A percentile compares a stretch with the other conserved stretches of the same genome.
Conservation (phyloP, 2,888 invertebrate species). For the Brenthis ino region DNA sequence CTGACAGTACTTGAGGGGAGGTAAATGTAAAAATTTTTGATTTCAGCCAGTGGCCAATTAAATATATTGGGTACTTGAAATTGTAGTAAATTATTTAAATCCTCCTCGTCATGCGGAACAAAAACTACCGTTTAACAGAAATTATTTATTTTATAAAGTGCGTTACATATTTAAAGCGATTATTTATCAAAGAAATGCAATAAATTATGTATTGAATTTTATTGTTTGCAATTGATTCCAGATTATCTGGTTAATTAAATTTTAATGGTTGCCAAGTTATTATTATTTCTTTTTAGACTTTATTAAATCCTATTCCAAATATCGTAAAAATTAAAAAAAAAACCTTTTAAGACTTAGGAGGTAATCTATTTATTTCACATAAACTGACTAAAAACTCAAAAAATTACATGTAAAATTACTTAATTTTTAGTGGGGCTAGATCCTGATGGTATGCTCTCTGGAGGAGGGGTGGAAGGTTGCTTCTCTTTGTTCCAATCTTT, state of each 20-base stretch:
- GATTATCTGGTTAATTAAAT: conserved; percentile 18
- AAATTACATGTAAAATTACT: conserved; percentile 54
- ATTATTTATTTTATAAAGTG: conserved; percentile 70
- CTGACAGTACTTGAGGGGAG: conserved; percentile 60
- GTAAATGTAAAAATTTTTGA: conserved; percentile 74
- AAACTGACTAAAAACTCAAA: conserved; percentile 61
- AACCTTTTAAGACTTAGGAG: conserved; percentile 67
- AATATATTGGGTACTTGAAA: conserved; percentile 78
- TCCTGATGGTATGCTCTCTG: conserved; percentile 57
- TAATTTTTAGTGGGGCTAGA: conserved; percentile 61
- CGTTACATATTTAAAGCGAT: conserved; percentile 25
- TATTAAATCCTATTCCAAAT: conserved; percentile 16
- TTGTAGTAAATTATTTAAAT: conserved; percentile 68
- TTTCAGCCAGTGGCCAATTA: conserved; percentile 82
- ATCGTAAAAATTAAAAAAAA: conserved; percentile 51
- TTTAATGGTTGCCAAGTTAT: conserved; percentile 9
- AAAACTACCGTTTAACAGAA: conserved; percentile 50
- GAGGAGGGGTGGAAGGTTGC: conserved; percentile 49
- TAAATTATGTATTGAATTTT: conserved; percentile 22
- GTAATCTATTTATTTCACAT: conserved; percentile 71
- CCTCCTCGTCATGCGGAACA: conserved; percentile 33
- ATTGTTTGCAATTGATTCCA: conserved; percentile 21
- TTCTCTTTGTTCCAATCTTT: conserved; percentile 96
- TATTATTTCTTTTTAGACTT: conserved; percentile 7
- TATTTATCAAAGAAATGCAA: conserved; percentile 26